These are phyloP conservation scores for Drosophila prostipennis DNA, from an alignment of 2,888 invertebrate genomes.

Conservation along the genomic window DNA sequence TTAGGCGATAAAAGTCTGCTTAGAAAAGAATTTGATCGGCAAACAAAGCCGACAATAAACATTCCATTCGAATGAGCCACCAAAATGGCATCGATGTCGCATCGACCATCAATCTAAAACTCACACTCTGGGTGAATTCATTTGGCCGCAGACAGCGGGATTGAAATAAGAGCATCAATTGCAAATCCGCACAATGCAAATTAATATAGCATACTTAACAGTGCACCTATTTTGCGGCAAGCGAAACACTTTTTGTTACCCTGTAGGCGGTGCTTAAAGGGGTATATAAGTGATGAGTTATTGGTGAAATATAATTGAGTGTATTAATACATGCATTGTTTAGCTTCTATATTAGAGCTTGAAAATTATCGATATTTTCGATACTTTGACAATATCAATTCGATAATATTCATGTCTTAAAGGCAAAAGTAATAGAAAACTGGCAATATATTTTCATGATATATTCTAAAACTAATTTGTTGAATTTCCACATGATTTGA, in stretches of 20 bases:
- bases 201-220: conserved; percentile 77
- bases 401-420: no score
- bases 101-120: conserved; percentile 10
- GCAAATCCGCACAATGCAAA: conserved; percentile 65
- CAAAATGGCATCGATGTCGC: conserved; percentile 36
- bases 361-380: no score
- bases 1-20: conserved; percentile 11
- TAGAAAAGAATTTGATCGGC: conserved; percentile 25
- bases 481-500: neutral
- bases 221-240: conserved; percentile 60
- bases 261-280: neutral
- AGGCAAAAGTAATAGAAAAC: no score
- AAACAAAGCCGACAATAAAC: conserved; percentile 26
- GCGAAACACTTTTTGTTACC: conserved; percentile 32
- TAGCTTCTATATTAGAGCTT: no score
- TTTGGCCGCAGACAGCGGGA: conserved; percentile 63
- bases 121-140: conserved; percentile 13
- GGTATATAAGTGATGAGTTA: no score
- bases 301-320: no score
- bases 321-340: no score
- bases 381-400: no score
- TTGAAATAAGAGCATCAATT: conserved; percentile 29
- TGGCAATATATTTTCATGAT: no score
- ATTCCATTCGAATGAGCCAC: conserved; percentile 21
- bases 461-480: no score